Base-by-base conservation (phyloP, 2,888 invertebrate species). In the Megamerina dolium region DNA sequence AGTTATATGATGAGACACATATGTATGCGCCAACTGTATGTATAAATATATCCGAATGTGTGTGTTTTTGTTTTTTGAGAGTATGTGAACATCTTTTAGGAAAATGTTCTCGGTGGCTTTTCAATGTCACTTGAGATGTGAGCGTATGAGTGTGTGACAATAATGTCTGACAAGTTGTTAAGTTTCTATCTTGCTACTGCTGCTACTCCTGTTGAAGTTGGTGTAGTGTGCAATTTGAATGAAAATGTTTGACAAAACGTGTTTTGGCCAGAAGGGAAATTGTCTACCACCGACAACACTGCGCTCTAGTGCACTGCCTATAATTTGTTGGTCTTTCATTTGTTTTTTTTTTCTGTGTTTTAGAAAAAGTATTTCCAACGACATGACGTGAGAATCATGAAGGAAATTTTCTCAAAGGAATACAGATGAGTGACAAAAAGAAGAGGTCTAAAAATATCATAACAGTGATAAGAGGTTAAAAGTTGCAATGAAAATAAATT, bases 101-200 rank as follows among this genome's bases (percentile, higher is more conserved):
- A 9, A 8, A 6, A 23, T 23, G 23, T 10, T 23, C 10, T 8
- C 23, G 6, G 41, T 41, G 38, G 42, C 38, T 39, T 46, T 46
- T 46, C 42, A 42, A 46, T 42, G 46, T 46, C 46, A 46, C 46
- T 46, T 46, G 46, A 46, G 46, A 35, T 46, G 41, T 42, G 38
- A 42, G 42, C 36, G 46, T 23, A 8, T 23, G 6, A 38, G 38
- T 46, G 38, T 46, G 41, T 46, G 46, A 46, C 46, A 46, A 46
- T 46, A 42, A 46, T 42, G 46, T 46, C 46, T 46, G 46, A 41
- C 46, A 34, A 42, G 38, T 45, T 41, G 46, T 35, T 46, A 35
- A 46, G 38, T 36, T 31, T 35, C 40, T 40, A 8, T 8, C 23
- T 10, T 8, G 44, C 30, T 18, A 13, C 8, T 37, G 33, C 5